Evolutionary conservation across 1,140 invertebrate genomes (phyloP), one percentile per base, ranked within the genome.

Genomic region (Zaprionus taronus): DNA sequence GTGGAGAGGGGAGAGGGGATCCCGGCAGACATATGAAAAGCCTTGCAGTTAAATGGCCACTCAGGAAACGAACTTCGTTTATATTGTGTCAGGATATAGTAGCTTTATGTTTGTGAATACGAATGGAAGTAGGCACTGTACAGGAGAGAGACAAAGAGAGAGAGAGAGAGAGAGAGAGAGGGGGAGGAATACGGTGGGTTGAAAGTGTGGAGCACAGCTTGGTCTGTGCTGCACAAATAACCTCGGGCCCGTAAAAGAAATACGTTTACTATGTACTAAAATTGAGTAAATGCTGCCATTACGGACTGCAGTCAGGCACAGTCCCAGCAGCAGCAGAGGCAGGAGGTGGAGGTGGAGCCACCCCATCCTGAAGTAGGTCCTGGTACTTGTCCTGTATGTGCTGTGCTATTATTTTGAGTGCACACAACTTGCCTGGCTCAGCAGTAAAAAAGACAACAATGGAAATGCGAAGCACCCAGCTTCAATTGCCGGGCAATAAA

Each of bases 211-310:
- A 67, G 34, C 64, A 56, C 26, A 56, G 53, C 26, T 56, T 56
- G 24, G 53, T 28, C 53, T 31, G 70, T 72, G 56, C 66, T 67
- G 84, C 71, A 87, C 83, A 87, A 87, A 87, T 89, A 89, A 76
- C 80, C 83, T 81, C 67, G 70, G 77, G 82, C 70, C 77, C 69
- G 83, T 87, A 87, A 87, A 86, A 87, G 83, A 87, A 87, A 87
- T 89, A 83, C 84, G 84, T 87, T 87, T 87, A 79, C 84, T 84
- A 89, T 80, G 84, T 89, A 87, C 81, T 89, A 89, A 87, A 87
- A 87, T 87, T 87, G 83, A 87, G 83, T 89, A 87, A 87, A 89
- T 82, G 83, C 83, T 89, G 81, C 84, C 81, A 87, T 87, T 89
- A 87, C 83, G 44, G 83, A 61, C 77, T 74, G 78, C 83, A 89